phyloP scores from a whole-genome alignment of 2,797 vertebrate genomes.

The Dicrostonyx torquatus region DNA sequence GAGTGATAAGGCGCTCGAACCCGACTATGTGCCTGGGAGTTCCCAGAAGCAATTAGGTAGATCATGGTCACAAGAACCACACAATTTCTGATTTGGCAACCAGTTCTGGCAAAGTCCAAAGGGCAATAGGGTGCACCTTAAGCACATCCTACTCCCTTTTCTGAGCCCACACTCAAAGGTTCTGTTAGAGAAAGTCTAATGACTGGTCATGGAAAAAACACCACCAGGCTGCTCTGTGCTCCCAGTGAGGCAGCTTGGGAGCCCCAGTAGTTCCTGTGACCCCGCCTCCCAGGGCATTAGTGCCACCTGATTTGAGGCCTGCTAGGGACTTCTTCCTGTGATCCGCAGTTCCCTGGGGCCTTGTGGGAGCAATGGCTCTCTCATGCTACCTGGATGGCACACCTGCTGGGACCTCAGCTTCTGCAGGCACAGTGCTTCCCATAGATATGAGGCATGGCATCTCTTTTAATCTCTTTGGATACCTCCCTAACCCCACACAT shows the following conservation, averaged over 20 bases:
- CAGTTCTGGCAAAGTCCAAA: neutral
- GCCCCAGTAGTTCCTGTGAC: neutral
- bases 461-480: neutral
- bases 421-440: neutral
- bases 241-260: neutral
- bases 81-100: neutral
- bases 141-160: neutral
- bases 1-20: neutral
- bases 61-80: neutral
- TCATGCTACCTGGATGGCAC: accelerated
- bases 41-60: neutral
- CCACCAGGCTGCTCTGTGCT: accelerated
- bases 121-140: neutral
- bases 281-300: neutral
- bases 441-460: accelerated
- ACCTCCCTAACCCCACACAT: neutral
- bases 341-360: neutral
- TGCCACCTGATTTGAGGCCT: too few relatives aligned
- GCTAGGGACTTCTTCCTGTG: neutral
- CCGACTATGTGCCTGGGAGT: neutral
- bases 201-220: accelerated
- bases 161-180: neutral
- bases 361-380: neutral
- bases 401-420: neutral
- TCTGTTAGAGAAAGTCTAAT: neutral